Base-by-base conservation (phyloP, 2,888 invertebrate genomes). In the Dryococelus australis region DNA sequence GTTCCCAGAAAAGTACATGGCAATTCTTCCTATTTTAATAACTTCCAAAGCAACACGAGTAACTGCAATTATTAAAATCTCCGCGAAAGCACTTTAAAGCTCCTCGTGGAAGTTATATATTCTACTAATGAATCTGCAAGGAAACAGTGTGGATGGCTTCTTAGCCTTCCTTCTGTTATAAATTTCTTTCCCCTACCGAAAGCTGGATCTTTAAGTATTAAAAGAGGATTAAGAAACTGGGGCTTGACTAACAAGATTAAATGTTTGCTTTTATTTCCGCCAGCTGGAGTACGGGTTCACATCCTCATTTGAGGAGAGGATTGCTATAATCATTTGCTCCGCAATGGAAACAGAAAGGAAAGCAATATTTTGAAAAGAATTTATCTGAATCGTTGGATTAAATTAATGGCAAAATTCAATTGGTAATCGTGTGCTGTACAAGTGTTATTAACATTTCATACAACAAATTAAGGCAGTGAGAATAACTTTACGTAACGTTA, bases 1-100 rank as follows among this genome's bases (percentile, higher is more conserved):
- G 65, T 65, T 65, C n/a, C 47, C 65, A 65, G 65, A 65, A 65
- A 65, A 65, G 65, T 65, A 65, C 65, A 65, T 65, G 65, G 65
- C 65, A 65, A 65, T 65, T n/a, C 65, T 65, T 65, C 65, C 65
- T 65, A 65, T 65, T 65, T 65, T 65, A 65, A 65, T 65, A 65
- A 65, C 65, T 65, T 65, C 65, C 65, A 65, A 65, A 65, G 65
- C 65, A 65, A 65, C 65, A 65, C 65, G 65, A 65, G 65, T 65
- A 65, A 65, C 65, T 65, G 65, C 65, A 65, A 65, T 65, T 65
- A 65, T 65, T 65, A 65, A 65, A 65, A 65, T 65, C 65, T 65
- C 65, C n/a, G 65, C 65, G 10, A 65, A 65, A 65, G 65, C 65
- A 65, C 65, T 65, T 65, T 65, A 65, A 65, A 65, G 65, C 65